Conservation (phyloP, 2,113 vertebrate species). For the Rafetus swinhoei region DNA sequence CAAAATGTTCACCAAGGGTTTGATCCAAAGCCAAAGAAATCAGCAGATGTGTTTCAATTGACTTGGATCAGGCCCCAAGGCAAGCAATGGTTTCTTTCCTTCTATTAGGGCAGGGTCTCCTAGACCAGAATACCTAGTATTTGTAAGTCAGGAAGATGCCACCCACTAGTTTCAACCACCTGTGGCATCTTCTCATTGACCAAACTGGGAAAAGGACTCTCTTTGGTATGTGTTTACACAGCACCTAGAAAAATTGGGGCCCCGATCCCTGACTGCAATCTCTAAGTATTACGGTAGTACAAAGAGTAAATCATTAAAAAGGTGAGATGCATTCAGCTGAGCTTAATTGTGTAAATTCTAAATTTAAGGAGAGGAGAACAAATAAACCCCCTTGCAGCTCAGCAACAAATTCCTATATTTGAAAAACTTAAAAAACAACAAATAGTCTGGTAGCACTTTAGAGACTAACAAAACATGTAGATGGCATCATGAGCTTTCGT, state of each 20-base stretch:
- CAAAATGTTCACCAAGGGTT: slow-evolving; percentile 51
- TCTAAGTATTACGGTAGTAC: neutral
- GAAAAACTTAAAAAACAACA: neutral
- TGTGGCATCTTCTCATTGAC: neutral
- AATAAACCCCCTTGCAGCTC: neutral
- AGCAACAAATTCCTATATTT: neutral
- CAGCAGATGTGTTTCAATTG: slow-evolving; percentile 29
- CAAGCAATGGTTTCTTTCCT: neutral
- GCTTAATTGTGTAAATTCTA: slow-evolving; percentile 22
- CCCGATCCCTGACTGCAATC: neutral
- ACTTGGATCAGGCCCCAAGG: slow-evolving; percentile 23
- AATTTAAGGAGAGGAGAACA: neutral
- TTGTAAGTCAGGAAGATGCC: neutral
- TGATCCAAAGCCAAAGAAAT: slow-evolving; percentile 30
- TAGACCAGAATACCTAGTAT: neutral
- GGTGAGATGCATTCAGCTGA: slow-evolving; percentile 5
- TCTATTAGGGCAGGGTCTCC: neutral
- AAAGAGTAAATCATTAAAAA: neutral
- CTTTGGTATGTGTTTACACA: neutral
- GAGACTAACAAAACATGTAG: too few species aligned
- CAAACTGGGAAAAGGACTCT: neutral
- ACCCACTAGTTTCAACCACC: neutral
- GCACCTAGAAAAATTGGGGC: neutral
- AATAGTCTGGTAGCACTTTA: too few species aligned
- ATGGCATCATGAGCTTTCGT: too few species aligned